These are phyloP conservation scores for Nomada goodeniana DNA, from an alignment of 2,888 invertebrate species.

Conservation along the genomic window DNA sequence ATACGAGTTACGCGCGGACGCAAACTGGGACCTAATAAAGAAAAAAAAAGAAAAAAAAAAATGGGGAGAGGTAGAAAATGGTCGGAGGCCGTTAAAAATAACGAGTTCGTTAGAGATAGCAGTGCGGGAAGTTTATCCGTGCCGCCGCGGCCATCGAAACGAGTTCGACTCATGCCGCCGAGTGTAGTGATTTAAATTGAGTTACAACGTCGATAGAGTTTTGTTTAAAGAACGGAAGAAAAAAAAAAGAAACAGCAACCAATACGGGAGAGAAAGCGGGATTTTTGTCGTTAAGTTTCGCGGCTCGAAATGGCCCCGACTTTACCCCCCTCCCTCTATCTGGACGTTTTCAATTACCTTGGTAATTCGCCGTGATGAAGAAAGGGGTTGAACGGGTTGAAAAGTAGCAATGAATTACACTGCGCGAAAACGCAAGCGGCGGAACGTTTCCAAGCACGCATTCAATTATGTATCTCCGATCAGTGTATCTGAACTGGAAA, in stretches of 20 bases:
- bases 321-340: neutral
- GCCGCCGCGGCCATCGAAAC: slow-evolving; percentile 49
- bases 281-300: neutral
- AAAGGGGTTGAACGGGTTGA: neutral
- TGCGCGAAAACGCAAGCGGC: neutral
- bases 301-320: neutral
- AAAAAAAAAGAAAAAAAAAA: neutral
- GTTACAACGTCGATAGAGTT: slow-evolving; percentile 50
- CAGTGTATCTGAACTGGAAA: neutral
- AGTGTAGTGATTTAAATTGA: slow-evolving; percentile 61
- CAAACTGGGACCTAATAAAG: slow-evolving; percentile 36
- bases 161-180: slow-evolving; percentile 45
- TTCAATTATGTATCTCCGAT: slow-evolving; percentile 7
- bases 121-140: slow-evolving; percentile 52
- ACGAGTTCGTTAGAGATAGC: slow-evolving; percentile 64
- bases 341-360: slow-evolving; percentile 26
- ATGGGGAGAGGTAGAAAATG: neutral
- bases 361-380: neutral
- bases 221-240: slow-evolving; percentile 18
- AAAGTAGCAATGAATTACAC: neutral
- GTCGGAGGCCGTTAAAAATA: slow-evolving; percentile 58
- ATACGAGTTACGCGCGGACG: neutral
- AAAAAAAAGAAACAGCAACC: neutral
- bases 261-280: neutral
- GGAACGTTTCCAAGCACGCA: slow-evolving; percentile 4